These are phyloP conservation scores for Rhagium mordax DNA, from an alignment of 2,888 invertebrate species.

Conservation along the genomic window DNA sequence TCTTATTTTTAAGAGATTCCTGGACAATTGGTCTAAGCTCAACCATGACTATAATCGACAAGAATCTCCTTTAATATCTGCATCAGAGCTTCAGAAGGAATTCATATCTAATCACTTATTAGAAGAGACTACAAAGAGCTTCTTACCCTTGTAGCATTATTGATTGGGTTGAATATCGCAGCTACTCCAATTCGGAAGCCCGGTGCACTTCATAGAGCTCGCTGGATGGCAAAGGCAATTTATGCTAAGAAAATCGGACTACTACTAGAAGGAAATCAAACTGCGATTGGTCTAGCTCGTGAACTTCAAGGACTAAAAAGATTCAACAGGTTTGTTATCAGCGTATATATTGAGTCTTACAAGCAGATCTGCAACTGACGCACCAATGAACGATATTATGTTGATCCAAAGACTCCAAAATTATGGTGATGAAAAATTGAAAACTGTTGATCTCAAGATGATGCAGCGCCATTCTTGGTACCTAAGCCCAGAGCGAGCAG, in stretches of 20 bases:
- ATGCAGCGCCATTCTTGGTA: not conserved
- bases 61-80: not conserved
- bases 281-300: not conserved
- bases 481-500: not conserved
- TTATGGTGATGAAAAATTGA: not conserved
- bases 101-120: not conserved
- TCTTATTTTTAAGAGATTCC: not conserved
- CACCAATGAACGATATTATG: not conserved
- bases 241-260: not conserved
- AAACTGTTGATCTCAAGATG: not conserved
- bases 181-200: not conserved
- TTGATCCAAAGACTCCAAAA: not conserved
- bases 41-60: not conserved
- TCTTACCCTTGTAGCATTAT: conserved; percentile 1
- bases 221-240: not conserved
- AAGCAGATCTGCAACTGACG: not conserved
- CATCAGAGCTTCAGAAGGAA: not conserved
- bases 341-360: not conserved
- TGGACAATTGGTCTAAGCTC: not conserved
- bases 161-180: not conserved
- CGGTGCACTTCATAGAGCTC: not conserved
- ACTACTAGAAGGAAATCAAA: not conserved
- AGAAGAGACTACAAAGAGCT: not conserved
- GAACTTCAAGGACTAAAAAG: not conserved
- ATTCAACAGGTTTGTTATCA: not conserved